Base-by-base conservation (phyloP, 2,113 vertebrate species). In the Myodes glareolus region DNA sequence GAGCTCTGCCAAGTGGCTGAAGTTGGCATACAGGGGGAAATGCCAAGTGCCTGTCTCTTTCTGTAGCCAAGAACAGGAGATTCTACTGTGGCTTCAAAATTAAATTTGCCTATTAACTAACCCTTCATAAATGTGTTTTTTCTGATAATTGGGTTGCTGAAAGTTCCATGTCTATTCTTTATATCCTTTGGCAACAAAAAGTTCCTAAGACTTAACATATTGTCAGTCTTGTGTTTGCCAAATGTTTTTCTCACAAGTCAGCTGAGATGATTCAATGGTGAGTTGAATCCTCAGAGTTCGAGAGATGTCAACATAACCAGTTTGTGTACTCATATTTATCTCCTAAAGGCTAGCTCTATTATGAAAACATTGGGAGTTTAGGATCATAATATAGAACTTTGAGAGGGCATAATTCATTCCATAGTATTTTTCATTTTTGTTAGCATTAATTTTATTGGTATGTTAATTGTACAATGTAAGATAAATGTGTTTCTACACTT, bases 11-110 rank as follows among this genome's bases (percentile, higher is more conserved):
- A 12, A 17, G 21, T 63, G 17, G 31, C 7, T 39, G n/a, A 39
- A 47, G 0, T 16, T 75, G 33, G 19, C 23, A 55, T 14, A 70
- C 9, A 1, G 7, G 5, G 0, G 1, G 47, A 0, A 52, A 7
- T 2, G 5, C 4, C 88, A 86, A 72, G 1, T 25, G 3, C 12
- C 47, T 77, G 17, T 87, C 8, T n/a, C 39, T 67, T 90, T 94
- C 21, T 47, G 11, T 88, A 95, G 39, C 12, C 31, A 86, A 58
- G 16, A 11, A 8, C n/a, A 70, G 36, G 4, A 73, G 67, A 75
- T 91, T 61, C 5, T 52, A 1, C 65, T 91, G 13, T 50, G 23
- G n/a, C 91, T 94, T 76, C 19, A 68, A 76, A 89, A 90, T n/a
- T 90, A 47, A 61, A 65, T 84, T 58, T 84, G 6, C 4, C 47